Base-by-base conservation (phyloP, 1,140 invertebrate species). In the Carposina sasakii region DNA sequence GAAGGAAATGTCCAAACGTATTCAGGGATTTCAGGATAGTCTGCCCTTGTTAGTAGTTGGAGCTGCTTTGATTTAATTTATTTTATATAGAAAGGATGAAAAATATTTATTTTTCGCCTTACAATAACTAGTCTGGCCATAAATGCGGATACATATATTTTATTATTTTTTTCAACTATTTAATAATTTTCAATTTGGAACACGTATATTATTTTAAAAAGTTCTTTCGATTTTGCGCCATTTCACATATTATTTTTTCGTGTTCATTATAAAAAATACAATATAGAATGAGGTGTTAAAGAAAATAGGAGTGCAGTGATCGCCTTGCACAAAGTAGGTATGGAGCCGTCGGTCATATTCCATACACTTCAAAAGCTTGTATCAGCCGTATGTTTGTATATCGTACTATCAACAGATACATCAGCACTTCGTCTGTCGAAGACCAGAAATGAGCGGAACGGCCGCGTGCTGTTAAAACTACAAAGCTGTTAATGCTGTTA, bases 1-100 rank as follows among this genome's bases (percentile, higher is more conserved):
- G 63, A 70, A 62, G 61, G 63, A 69, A 77, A 76, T 69, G 67
- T 74, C 62, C 61, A 70, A 63, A 63, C 63, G 63, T 67, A 60
- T 63, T 68, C 47, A 62, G 57, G 60, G n/a, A n/a, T n/a, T n/a
- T n/a, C n/a, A n/a, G n/a, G n/a, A n/a, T n/a, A n/a, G n/a, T n/a
- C n/a, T n/a, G n/a, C n/a, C n/a, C n/a, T n/a, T n/a, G n/a, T n/a
- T n/a, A n/a, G n/a, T n/a, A n/a, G n/a, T n/a, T n/a, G n/a, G n/a
- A n/a, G n/a, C n/a, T n/a, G n/a, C n/a, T n/a, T n/a, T n/a, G n/a
- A n/a, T n/a, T n/a, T n/a, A n/a, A n/a, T n/a, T n/a, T n/a, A n/a
- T n/a, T n/a, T n/a, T n/a, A n/a, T n/a, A n/a, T n/a, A n/a, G n/a
- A n/a, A n/a, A n/a, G n/a, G n/a, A n/a, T n/a, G n/a, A n/a, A n/a